A percentile compares a stretch with the other conserved stretches of the same genome.
Conservation (phyloP, 1,140 invertebrate species). For the Cyclina sinensis region DNA sequence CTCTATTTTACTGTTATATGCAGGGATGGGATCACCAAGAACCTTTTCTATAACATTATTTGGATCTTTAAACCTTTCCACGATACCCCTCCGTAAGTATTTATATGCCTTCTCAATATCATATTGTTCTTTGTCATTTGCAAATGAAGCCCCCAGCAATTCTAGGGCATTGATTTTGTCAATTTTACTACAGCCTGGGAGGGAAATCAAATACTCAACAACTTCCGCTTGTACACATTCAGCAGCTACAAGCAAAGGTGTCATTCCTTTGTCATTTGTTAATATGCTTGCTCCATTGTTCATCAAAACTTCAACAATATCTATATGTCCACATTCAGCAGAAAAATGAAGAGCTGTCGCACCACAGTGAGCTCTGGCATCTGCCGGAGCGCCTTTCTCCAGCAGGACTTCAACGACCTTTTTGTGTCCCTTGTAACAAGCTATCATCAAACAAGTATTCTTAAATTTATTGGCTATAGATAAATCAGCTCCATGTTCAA, state of each 20-base stretch:
- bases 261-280: slow-evolving; percentile 82
- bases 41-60: slow-evolving; percentile 76
- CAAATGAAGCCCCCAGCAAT: slow-evolving; percentile 84
- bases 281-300: slow-evolving; percentile 77
- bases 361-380: slow-evolving; percentile 89
- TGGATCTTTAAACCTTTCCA: slow-evolving; percentile 87
- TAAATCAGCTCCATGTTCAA: slow-evolving; percentile 82
- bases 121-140: slow-evolving; percentile 85
- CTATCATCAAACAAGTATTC: slow-evolving; percentile 98
- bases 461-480: slow-evolving; percentile 85
- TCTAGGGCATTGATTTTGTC: slow-evolving; percentile 83
- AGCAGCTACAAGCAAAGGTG: slow-evolving; percentile 82
- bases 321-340: slow-evolving; percentile 83
- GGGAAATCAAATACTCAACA: slow-evolving; percentile 82
- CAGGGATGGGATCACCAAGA: slow-evolving; percentile 89
- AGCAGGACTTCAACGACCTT: slow-evolving; percentile 95
- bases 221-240: slow-evolving; percentile 81
- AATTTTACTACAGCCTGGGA: slow-evolving; percentile 74
- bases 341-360: slow-evolving; percentile 85
- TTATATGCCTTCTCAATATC: slow-evolving; percentile 81
- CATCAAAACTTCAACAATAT: slow-evolving; percentile 82
- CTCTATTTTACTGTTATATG: slow-evolving; percentile 95
- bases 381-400: slow-evolving; percentile 93
- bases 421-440: slow-evolving; percentile 97
- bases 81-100: slow-evolving; percentile 88